Evolutionary conservation across 2,888 invertebrate species (phyloP), one percentile per base, ranked within the genome.

Genomic region (Arge pagana): DNA sequence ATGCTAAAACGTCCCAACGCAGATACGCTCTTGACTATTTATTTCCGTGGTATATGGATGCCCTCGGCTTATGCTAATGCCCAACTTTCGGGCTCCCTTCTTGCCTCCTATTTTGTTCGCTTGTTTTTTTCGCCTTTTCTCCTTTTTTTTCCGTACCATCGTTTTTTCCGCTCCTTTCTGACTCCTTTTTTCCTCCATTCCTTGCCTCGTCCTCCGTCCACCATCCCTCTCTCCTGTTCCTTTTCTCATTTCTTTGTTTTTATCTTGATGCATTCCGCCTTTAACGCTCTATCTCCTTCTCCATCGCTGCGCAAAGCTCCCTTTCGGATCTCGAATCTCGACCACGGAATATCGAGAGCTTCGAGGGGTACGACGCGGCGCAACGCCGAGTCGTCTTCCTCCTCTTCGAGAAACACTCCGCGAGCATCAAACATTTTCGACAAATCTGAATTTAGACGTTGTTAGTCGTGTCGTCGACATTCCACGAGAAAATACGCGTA

Each of bases 41-140:
- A 68, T 71, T 71, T 70, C 63, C 68, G 70, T 71, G 71, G 69
- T 70, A 68, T 70, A 71, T 70, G 70, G 66, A 54, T 63, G 62
- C 36, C 33, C 36, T 48, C 31, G 28, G 66, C 65, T 67, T 71
- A 70, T 70, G 71, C 71, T 71, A 71, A 71, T 71, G 70, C 63
- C 68, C 67, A 67, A 52, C 55, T 55, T 55, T 52, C 53, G 52
- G 39, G 36, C 45, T 13, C 19, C 40, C 42, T 48, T 37, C 52
- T 43, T 53, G n/a, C n/a, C n/a, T n/a, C n/a, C n/a, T n/a, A n/a
- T n/a, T n/a, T n/a, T n/a, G n/a, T n/a, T n/a, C n/a, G n/a, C n/a
- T n/a, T n/a, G n/a, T n/a, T n/a, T n/a, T n/a, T n/a, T n/a, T n/a
- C 50, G 48, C 39, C 28, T 45, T 52, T 48, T 42, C 41, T 57